Evolutionary conservation across 2,113 vertebrate species (phyloP).

Genomic region (Hyaena hyaena): DNA sequence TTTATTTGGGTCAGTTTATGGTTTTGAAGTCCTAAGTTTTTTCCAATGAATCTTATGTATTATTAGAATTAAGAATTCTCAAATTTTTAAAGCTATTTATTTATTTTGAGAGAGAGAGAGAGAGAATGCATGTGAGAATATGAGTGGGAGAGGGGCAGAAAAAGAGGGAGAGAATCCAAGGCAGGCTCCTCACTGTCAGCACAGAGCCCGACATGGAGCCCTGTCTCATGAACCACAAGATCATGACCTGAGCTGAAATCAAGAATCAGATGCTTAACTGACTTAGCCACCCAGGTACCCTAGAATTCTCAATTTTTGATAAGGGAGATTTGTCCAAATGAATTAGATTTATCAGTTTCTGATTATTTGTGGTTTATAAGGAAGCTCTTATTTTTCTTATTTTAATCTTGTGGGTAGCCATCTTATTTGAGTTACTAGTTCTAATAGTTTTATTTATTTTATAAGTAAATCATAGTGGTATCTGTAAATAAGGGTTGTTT

Average conservation of each 20-base stretch:
- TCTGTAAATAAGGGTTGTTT: not conserved
- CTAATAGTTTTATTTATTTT: not conserved
- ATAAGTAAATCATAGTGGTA: not conserved
- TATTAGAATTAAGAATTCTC: not conserved
- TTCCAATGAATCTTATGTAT: not conserved
- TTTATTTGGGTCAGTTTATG: not conserved
- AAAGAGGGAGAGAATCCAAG: too few species aligned
- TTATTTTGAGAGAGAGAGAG: too few species aligned
- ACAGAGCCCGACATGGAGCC: too few species aligned
- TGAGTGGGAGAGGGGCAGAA: too few species aligned
- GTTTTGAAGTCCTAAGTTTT: not conserved
- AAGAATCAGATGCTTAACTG: too few species aligned
- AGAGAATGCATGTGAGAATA: too few species aligned
- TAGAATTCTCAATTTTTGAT: not conserved
- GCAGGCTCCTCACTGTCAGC: too few species aligned
- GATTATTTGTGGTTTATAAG: not conserved
- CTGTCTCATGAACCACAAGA: too few species aligned
- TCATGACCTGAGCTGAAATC: too few species aligned
- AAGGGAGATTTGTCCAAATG: not conserved
- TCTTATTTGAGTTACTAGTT: not conserved
- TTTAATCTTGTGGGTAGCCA: not conserved
- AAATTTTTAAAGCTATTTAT: not conserved
- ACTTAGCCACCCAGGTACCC: too few species aligned
- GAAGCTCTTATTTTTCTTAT: constrained; percentile 17
- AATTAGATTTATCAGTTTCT: not conserved